Conservation (phyloP, 2,113 vertebrate genomes). For the Pterocles burchelli region DNA sequence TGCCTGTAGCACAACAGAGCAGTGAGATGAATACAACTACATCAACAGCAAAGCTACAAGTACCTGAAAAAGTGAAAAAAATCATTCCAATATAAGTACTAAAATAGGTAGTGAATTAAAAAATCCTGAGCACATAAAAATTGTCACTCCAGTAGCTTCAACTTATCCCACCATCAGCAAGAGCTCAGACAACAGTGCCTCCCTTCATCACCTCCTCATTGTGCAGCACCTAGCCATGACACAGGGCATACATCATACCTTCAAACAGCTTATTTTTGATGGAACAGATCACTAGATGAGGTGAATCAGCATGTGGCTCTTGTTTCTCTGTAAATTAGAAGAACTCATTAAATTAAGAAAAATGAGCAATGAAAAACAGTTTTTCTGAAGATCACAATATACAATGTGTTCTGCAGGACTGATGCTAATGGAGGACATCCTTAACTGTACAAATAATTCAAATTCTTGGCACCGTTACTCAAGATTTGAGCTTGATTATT, state of each 20-base stretch:
- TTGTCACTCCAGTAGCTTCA: not conserved
- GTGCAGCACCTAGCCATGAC: not conserved
- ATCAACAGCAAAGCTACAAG: not conserved
- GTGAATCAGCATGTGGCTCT: not conserved
- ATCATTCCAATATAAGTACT: not conserved
- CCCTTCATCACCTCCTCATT: not conserved
- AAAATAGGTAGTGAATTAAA: not conserved
- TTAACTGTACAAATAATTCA: not conserved
- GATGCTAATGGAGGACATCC: not conserved
- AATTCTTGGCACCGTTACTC: not conserved
- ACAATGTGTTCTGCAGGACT: not conserved
- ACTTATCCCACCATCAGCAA: not conserved
- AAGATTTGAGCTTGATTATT: not conserved
- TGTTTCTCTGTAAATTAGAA: not conserved
- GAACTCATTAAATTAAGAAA: not conserved
- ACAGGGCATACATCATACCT: not conserved
- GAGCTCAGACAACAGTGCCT: not conserved
- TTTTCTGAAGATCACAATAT: not conserved
- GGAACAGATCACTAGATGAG: not conserved
- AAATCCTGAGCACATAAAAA: not conserved
- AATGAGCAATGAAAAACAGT: rapidly evolving
- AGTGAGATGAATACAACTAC: not conserved
- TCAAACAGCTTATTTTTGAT: not conserved
- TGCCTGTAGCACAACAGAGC: not conserved
- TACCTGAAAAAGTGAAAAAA: not conserved